Evolutionary conservation across 2,888 invertebrate species (phyloP).

Genomic region (Cacoxenus indagator): DNA sequence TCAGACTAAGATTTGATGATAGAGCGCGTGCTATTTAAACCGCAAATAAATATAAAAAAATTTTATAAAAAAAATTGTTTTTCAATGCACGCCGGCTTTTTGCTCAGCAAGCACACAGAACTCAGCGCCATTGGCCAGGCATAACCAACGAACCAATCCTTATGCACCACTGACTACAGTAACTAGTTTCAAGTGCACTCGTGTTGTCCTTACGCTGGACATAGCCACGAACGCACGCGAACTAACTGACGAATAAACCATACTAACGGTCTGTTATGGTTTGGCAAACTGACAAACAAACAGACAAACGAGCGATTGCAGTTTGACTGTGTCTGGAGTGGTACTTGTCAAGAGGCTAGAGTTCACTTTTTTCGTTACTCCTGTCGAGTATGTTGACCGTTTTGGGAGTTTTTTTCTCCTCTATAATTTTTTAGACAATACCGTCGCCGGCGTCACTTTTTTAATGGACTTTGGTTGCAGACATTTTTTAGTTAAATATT

Average conservation of each 20-base stretch:
- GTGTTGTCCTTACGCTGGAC: slow-evolving; percentile 29
- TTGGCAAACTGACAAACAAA: not conserved
- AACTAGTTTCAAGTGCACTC: slow-evolving; percentile 51
- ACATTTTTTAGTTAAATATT: not conserved
- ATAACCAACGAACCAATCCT: not conserved
- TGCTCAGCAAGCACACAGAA: not conserved
- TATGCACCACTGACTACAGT: slow-evolving; percentile 42
- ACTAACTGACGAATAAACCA: not conserved
- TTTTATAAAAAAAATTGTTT: not conserved
- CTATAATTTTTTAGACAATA: not conserved
- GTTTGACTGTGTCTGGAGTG: not conserved
- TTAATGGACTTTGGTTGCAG: too few relatives aligned
- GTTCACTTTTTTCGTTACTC: not conserved
- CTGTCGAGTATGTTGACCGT: not conserved
- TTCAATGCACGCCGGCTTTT: slow-evolving; percentile 4
- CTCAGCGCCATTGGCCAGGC: too few relatives aligned
- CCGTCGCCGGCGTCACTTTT: not conserved
- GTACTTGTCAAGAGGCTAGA: not conserved
- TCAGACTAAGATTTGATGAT: slow-evolving; percentile 19
- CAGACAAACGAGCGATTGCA: not conserved
- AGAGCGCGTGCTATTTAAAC: slow-evolving; percentile 40
- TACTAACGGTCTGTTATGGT: not conserved
- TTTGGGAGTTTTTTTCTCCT: not conserved
- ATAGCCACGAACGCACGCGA: not conserved
- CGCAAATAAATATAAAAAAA: slow-evolving; percentile 35